Evolutionary conservation across 2,113 vertebrate genomes (phyloP).

Genomic region (Chionodraco myersi): DNA sequence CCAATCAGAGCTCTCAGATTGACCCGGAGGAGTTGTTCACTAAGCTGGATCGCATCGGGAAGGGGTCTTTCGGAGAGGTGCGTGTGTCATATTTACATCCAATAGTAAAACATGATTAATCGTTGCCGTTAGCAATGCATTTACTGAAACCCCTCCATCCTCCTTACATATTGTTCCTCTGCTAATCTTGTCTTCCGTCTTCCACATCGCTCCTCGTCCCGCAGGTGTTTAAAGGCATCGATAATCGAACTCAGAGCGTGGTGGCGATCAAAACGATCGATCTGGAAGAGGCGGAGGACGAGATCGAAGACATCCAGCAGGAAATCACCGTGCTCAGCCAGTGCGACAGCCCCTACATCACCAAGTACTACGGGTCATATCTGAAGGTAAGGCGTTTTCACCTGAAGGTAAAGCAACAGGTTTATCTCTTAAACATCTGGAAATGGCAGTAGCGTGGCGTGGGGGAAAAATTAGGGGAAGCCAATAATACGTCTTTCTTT

Average conservation of each 20-base stretch:
- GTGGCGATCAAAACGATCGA: slow-evolving; percentile 97
- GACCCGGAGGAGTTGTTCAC: slow-evolving; percentile 95
- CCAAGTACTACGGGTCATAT: slow-evolving; percentile 95
- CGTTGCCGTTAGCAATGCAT: too few relatives aligned
- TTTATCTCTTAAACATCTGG: too few relatives aligned
- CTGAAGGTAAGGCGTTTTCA: slow-evolving; percentile 85
- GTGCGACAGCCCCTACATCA: slow-evolving; percentile 94
- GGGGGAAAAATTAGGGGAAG: too few relatives aligned
- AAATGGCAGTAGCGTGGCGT: too few relatives aligned
- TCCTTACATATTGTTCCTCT: neutral
- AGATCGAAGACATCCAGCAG: slow-evolving; percentile 97
- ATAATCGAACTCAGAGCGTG: slow-evolving; percentile 91
- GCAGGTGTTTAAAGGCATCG: slow-evolving; percentile 90
- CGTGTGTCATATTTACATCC: neutral
- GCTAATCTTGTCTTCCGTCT: neutral
- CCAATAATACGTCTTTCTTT: too few relatives aligned
- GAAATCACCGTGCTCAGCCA: slow-evolving; percentile 96
- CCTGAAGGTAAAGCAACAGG: too few relatives aligned
- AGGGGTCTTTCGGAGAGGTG: slow-evolving; percentile 95
- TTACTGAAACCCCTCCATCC: too few relatives aligned
- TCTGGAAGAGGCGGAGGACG: slow-evolving; percentile 95
- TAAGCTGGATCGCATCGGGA: slow-evolving; percentile 93
- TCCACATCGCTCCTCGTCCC: neutral
- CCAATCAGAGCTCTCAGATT: slow-evolving; percentile 87
- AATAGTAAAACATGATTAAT: too few relatives aligned